Base-by-base conservation (phyloP, 2,797 vertebrate genomes). In the Lepus townsendii region DNA sequence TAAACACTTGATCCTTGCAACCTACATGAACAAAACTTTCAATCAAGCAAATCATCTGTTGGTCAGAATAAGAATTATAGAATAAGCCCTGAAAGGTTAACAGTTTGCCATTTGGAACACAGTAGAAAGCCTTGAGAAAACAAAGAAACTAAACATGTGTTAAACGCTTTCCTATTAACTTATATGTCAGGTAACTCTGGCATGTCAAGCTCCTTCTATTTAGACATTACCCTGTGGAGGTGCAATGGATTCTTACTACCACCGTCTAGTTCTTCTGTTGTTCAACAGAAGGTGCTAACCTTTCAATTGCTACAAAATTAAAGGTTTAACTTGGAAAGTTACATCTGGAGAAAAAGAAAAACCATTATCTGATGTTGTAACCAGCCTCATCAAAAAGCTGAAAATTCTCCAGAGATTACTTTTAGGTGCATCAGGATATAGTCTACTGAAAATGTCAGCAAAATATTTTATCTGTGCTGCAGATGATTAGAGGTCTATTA, bases 301-400 rank as follows among this genome's bases (percentile, higher is more conserved):
- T 97, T 97, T 96, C 86, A 84, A 95, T 93, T 94, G 93, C 77
- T 95, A 79, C n/a, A 85, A 94, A 97, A 96, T 96, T 95, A 97
- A 96, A 91, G 87, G 76, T 88, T 94, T 78, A 93, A 20, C 80
- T 24, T 94, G 32, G 65, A 93, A 93, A 94, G 27, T 83, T 72
- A 52, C 80, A 83, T 92, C 83, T 68, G 91, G 79, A 82, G 75
- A 89, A 82, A 96, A 96, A 92, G 42, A 88, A 95, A 89, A 96
- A 65, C 20, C 32, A 79, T 92, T 95, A 84, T 82, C 73, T 92
- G 54, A 85, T 38, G 30, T 57, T 83, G 32, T 57, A 89, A 83
- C 72, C 94, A 94, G 63, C 8, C 86, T 94, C 76, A 92, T 88
- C 88, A 86, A 77, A 95, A 92, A 42, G 6, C 69, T 35, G 52